Percentiles rank a stretch among this genome's conserved stretches.
These are phyloP conservation scores for Botrylloides violaceus DNA, from an alignment of 23 tunicate species.

Conservation along the genomic window DNA sequence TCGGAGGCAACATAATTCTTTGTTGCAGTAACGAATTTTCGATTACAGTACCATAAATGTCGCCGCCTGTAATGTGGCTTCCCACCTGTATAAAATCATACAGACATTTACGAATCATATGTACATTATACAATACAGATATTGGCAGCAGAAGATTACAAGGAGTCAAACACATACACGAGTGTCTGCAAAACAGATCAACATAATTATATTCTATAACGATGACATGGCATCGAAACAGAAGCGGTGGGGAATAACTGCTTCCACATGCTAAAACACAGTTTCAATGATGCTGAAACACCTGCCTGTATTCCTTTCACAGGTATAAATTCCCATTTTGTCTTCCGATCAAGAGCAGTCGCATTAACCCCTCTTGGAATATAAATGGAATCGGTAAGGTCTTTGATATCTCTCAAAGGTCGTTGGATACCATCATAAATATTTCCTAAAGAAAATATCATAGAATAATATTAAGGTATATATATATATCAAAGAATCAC, in stretches of 20 bases:
- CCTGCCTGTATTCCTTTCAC: conserved; percentile 43
- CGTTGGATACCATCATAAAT: conserved; percentile 96
- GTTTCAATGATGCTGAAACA: neutral
- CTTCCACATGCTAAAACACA: neutral
- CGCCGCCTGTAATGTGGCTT: conserved; percentile 91
- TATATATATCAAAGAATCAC: neutral
- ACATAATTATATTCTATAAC: no score
- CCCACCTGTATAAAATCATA: no score
- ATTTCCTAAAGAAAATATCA: conserved; percentile 45
- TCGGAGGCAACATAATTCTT: conserved; percentile 84
- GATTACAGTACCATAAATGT: conserved; percentile 73
- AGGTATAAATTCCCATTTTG: conserved; percentile 82
- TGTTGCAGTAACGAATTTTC: conserved; percentile 88
- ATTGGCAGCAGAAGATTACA: no score
- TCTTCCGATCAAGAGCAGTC: conserved; percentile 48
- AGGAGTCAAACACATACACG: no score
- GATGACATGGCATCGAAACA: no score
- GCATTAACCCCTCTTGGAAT: conserved; percentile 95
- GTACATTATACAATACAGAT: no score
- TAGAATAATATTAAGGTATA: neutral
- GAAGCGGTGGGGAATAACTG: no score
- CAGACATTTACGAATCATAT: no score
- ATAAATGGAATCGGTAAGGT: conserved; percentile 81
- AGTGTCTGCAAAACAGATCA: no score
- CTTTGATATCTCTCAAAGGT: conserved; percentile 79